phyloP scores from a whole-genome alignment of 2,888 invertebrate species.

The Sesia bembeciformis region DNA sequence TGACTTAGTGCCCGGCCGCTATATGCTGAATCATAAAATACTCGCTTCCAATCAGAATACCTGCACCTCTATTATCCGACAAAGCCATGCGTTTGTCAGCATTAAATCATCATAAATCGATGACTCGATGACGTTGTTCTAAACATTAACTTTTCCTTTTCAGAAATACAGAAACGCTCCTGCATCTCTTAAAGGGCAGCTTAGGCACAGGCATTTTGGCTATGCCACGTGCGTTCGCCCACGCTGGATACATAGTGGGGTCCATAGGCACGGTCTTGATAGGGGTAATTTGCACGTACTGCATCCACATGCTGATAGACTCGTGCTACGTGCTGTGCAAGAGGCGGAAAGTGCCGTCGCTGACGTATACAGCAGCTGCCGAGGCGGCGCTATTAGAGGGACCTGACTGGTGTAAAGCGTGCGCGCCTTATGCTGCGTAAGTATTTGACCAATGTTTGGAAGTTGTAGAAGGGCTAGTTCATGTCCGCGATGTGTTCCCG shows the following conservation, averaged over 20 bases:
- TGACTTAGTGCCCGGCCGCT: no score
- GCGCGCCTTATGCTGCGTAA: conserved; percentile 80
- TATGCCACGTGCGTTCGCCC: conserved; percentile 89
- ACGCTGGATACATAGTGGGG: conserved; percentile 89
- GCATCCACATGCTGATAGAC: conserved; percentile 90
- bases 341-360: conserved; percentile 73
- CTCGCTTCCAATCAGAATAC: no score
- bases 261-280: conserved; percentile 86
- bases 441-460: conserved; percentile 19
- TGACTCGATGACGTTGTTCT: no score
- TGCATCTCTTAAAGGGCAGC: conserved; percentile 91
- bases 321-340: conserved; percentile 78
- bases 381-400: conserved; percentile 86
- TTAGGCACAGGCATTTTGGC: conserved; percentile 94
- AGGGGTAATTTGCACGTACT: conserved; percentile 93
- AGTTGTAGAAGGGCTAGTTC: no score
- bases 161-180: conserved; percentile 86
- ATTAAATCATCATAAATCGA: no score
- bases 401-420: conserved; percentile 76
- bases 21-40: no score
- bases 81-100: no score
- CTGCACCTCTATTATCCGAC: no score
- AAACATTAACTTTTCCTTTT: conserved; percentile 4
- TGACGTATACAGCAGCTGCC: conserved; percentile 88
- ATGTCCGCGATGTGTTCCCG: no score